Evolutionary conservation across 1,140 invertebrate species (phyloP), one percentile per base, ranked within the genome.

Genomic region (Cydia splendana): DNA sequence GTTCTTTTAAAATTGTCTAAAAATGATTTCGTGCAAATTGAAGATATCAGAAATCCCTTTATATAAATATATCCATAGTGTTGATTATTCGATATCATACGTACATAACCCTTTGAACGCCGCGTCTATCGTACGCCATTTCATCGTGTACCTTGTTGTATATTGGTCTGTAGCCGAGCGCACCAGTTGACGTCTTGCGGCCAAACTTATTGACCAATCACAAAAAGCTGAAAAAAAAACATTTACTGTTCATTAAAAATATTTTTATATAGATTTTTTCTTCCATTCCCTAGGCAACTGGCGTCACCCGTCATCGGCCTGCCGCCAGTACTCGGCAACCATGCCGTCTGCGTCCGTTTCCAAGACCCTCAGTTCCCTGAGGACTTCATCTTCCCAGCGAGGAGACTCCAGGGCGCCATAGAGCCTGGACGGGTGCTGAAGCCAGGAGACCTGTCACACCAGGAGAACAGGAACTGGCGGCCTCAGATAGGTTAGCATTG

Each of bases 311-410:
- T 97, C 28, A 92, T 94, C 7, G 96, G 96, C 1, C 89, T 96
- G 62, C 88, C 94, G 2, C 94, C 95, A 28, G 91, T 96, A 18
- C 86, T 86, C 30, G 93, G 93, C 34, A 96, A 96, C 89, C 84
- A 84, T 10, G 94, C 95, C 85, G 94, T 92, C 83, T 98, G 97
- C 85, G 94, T 97, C 1, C 93, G 95, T 62, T 99, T 94, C 88
- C 89, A 95, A 76, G 98, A 99, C 95, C 98, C 98, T 0, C 94
- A 95, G 78, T 99, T 96, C 93, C 91, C 94, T 0, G 94, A 94
- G 2, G 95, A 95, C 80, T 97, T 95, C 86, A 94, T 98, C 13
- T 99, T 98, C 91, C 95, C 96, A 20, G 97, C 98, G 13, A 94
- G 92, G 51, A 93, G 95, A 57, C 92, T 99, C 51, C 92, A 95